A percentile compares a stretch with the other conserved stretches of the same genome.
These are phyloP conservation scores for Amphiprion clarkii DNA, from an alignment of 2,797 vertebrate genomes.

Conservation along the genomic window DNA sequence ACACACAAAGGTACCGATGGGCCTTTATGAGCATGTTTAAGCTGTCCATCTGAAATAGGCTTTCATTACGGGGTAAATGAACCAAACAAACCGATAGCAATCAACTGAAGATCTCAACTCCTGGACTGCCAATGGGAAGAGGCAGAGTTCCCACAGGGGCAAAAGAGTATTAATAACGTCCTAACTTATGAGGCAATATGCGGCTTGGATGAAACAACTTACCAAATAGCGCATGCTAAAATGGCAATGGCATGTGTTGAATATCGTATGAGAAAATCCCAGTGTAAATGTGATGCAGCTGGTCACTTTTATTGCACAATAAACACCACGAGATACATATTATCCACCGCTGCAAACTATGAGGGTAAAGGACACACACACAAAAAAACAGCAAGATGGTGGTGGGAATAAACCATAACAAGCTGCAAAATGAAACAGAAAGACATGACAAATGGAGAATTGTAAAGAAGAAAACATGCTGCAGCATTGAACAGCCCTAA, in stretches of 20 bases:
- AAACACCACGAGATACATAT: slow-evolving; percentile 7
- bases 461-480: neutral
- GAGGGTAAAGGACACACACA: slow-evolving; percentile 19
- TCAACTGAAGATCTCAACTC: slow-evolving; percentile 60
- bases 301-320: slow-evolving; percentile 32
- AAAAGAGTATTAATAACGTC: slow-evolving; percentile 39
- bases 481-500: neutral
- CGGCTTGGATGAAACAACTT: slow-evolving; percentile 39
- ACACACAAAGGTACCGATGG: slow-evolving; percentile 48
- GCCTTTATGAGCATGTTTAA: slow-evolving; percentile 75
- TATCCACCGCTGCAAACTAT: neutral
- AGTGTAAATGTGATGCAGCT: slow-evolving; percentile 10
- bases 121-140: slow-evolving; percentile 48
- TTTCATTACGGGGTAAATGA: slow-evolving; percentile 78
- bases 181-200: slow-evolving; percentile 26
- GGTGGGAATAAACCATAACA: neutral
- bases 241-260: slow-evolving; percentile 30
- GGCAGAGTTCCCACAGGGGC: slow-evolving; percentile 45
- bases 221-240: slow-evolving; percentile 39
- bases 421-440: neutral
- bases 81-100: slow-evolving; percentile 75
- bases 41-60: slow-evolving; percentile 70
- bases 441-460: slow-evolving; percentile 5
- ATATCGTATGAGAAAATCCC: slow-evolving; percentile 17
- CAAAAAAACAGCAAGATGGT: neutral